Evolutionary conservation across 64 coral and sea anemone genomes (phyloP).

Genomic region (Stichodactyla mertensii): DNA sequence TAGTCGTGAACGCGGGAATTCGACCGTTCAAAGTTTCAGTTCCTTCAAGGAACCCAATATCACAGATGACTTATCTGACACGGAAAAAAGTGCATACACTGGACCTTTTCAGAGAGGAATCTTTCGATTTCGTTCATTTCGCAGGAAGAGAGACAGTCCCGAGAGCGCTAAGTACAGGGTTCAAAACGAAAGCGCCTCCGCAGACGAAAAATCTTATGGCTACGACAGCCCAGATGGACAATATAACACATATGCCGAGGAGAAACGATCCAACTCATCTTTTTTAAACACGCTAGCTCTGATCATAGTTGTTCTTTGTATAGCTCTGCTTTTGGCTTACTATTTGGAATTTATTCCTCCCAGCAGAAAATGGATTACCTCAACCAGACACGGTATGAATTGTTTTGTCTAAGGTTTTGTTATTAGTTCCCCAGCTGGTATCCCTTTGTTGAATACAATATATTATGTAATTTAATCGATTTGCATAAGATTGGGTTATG

Average conservation of each 20-base stretch:
- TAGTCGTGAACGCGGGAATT: neutral
- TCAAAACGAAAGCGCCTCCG: neutral
- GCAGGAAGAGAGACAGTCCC: slow-evolving; percentile 15
- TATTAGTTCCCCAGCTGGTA: neutral
- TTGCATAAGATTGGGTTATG: neutral
- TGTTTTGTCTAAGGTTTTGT: neutral
- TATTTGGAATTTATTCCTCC: neutral
- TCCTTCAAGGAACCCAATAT: neutral
- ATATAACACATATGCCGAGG: neutral
- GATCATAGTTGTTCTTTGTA: slow-evolving; percentile 8
- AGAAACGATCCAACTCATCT: neutral
- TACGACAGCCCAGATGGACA: neutral
- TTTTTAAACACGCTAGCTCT: neutral
- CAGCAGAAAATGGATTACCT: neutral
- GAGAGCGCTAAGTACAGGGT: neutral
- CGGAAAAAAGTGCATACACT: slow-evolving; percentile 16
- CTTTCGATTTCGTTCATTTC: slow-evolving; percentile 20
- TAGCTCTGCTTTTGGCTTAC: neutral
- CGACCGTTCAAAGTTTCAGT: neutral
- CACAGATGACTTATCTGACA: slow-evolving; percentile 10
- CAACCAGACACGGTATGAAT: neutral
- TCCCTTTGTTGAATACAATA: neutral
- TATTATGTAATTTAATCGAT: neutral
- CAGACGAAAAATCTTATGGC: neutral
- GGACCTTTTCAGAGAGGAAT: slow-evolving; percentile 32